Conservation (phyloP, 2,888 invertebrate genomes). For the Alitta virens region DNA sequence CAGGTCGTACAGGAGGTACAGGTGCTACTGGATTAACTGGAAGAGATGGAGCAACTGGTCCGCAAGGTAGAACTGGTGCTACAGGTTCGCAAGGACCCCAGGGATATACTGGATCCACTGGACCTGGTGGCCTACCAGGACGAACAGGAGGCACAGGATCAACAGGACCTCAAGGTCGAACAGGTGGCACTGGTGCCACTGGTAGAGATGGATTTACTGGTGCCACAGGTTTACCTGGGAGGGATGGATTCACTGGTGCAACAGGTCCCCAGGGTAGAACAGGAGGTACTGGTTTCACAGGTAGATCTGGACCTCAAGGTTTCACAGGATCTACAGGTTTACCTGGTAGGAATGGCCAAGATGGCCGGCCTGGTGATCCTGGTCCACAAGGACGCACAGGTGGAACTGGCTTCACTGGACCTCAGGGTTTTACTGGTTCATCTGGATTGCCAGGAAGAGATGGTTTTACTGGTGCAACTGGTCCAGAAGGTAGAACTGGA, state of each 20-base stretch:
- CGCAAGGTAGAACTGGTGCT: conserved; percentile 6
- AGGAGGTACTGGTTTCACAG: conserved; percentile 16
- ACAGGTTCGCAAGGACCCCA: conserved; percentile 17
- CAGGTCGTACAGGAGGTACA: conserved; percentile 20
- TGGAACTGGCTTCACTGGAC: conserved; percentile 10
- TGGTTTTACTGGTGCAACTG: conserved; percentile 14
- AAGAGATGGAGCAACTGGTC: conserved; percentile 20
- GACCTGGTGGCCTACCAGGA: conserved; percentile 12
- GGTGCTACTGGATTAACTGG: conserved; percentile 22
- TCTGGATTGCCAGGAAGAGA: conserved; percentile 61
- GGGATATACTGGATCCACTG: conserved; percentile 21
- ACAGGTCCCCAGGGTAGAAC: conserved; percentile 16
- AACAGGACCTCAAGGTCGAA: conserved; percentile 12
- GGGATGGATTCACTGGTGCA: conserved; percentile 20
- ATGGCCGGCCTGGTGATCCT: conserved; percentile 19
- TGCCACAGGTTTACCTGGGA: conserved; percentile 14
- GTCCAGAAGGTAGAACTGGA: conserved; percentile 13
- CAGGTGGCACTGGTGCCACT: conserved; percentile 13
- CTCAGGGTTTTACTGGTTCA: conserved; percentile 19
- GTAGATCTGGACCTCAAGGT: conserved; percentile 15
- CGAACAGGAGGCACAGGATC: conserved; percentile 10
- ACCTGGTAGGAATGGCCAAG: conserved; percentile 9
- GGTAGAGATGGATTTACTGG: conserved; percentile 22
- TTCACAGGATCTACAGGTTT: conserved; percentile 19
- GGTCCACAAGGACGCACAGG: conserved; percentile 20